Base-by-base conservation (phyloP, 2,113 vertebrate species). In the Theristicus caerulescens region DNA sequence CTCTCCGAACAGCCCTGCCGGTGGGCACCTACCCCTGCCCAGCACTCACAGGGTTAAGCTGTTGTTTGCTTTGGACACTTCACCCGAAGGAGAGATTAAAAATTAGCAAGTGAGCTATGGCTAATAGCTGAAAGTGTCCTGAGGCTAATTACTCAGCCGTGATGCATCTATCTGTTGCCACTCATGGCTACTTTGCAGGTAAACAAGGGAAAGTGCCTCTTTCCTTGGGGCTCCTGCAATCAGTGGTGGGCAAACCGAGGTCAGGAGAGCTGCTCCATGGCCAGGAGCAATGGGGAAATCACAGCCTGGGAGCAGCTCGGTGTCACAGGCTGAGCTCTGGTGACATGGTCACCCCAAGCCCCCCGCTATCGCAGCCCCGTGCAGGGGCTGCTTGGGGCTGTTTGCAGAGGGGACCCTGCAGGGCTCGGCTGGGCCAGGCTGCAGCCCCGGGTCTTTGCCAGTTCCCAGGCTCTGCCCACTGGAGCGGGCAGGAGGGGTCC, bases 1-100 rank as follows among this genome's bases (percentile, higher is more conserved):
- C 1, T 5, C 59, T 14, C 66, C 0, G 0, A 31, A 6, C 21
- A 71, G 52, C 24, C 12, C n/a, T 31, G 25, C n/a, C 5, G 3
- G 10, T 3, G 6, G 47, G 36, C 38, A 20, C n/a, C 36, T 6
- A 1, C 24, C 18, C 22, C 42, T 1, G 5, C 54, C 34, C 47
- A 13, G 84, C 62, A n/a, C 87, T 34, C 15, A 2, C 26, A 9
- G 82, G 42, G 52, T 26, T 32, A 40, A 62, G 10, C 51, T 69
- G 10, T 6, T 36, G 81, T 86, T 95, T 69, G 84, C 16, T 85
- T 61, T 44, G 71, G 69, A 31, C 51, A 5, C 31, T 32, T 26
- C 55, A 65, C 82, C 71, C 67, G 0, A 40, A 47, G 78, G 67
- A 40, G 71, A 73, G 67, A 27, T 44, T 32, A 71, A 65, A 80